A percentile compares a stretch with the other conserved stretches of the same genome.
Evolutionary conservation across 1,140 invertebrate genomes (phyloP).

Genomic region (Euwallacea similis): DNA sequence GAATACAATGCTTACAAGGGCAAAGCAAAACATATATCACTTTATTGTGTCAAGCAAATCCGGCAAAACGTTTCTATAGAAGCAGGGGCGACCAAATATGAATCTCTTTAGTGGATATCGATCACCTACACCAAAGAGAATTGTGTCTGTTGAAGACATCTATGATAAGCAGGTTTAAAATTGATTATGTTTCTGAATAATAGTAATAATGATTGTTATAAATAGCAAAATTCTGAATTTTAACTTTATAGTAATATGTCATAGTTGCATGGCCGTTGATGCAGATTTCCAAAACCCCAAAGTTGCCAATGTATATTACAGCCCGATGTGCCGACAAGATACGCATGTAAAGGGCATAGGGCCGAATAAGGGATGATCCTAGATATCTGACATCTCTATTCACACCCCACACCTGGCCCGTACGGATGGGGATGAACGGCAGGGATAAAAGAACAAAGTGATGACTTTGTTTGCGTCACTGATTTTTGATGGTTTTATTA

Average conservation of each 20-base stretch:
- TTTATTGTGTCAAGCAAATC: slow-evolving; percentile 38
- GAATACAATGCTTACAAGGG: slow-evolving; percentile 27
- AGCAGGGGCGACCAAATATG: slow-evolving; percentile 36
- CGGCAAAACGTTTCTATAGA: slow-evolving; percentile 36
- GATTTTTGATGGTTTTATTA: slow-evolving; percentile 39
- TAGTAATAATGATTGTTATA: not conserved
- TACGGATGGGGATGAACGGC: slow-evolving; percentile 1
- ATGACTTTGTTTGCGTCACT: slow-evolving; percentile 41
- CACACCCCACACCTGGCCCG: slow-evolving; percentile 37
- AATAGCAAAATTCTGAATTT: not conserved
- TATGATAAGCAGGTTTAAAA: not conserved
- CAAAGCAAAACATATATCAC: slow-evolving; percentile 40
- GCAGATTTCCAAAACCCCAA: not conserved
- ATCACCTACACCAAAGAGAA: slow-evolving; percentile 20
- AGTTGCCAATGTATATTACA: slow-evolving; percentile 4
- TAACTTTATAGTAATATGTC: not conserved
- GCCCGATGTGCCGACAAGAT: slow-evolving; percentile 35
- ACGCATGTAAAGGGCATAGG: slow-evolving; percentile 32
- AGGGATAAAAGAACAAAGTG: slow-evolving; percentile 32
- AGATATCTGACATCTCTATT: slow-evolving; percentile 40
- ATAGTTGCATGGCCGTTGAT: not conserved
- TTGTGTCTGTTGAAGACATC: not conserved
- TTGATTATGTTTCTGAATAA: not conserved
- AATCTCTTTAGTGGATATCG: slow-evolving; percentile 15
- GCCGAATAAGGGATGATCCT: slow-evolving; percentile 39